These are phyloP conservation scores for Pammene fasciana DNA, from an alignment of 2,888 invertebrate genomes.

Conservation along the genomic window DNA sequence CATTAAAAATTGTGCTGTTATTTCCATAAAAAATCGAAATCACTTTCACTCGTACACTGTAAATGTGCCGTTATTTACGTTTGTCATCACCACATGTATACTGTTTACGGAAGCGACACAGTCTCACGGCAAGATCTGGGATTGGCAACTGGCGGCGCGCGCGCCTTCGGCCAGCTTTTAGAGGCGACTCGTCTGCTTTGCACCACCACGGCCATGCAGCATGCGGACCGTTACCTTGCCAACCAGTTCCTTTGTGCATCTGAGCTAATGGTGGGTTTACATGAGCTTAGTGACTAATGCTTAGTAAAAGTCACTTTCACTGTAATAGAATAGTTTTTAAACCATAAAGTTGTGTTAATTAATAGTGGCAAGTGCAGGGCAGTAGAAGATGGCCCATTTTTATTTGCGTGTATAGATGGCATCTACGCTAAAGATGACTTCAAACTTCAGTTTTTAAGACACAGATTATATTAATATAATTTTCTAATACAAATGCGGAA, in stretches of 20 bases:
- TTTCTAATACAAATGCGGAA: too few relatives aligned
- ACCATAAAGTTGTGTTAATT: background rate
- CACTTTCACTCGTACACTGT: slow-evolving; percentile 28
- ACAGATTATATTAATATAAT: too few relatives aligned
- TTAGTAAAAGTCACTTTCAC: slow-evolving; percentile 5
- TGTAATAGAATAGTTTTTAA: background rate
- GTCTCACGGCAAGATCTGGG: slow-evolving; percentile 5
- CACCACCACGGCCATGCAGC: slow-evolving; percentile 30
- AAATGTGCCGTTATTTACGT: background rate
- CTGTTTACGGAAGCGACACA: slow-evolving; percentile 28
- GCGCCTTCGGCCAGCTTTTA: slow-evolving; percentile 43
- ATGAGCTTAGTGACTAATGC: slow-evolving; percentile 2
- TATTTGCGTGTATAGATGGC: too few relatives aligned
- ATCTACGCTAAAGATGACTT: too few relatives aligned
- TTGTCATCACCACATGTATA: slow-evolving; percentile 13
- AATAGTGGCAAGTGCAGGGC: too few relatives aligned
- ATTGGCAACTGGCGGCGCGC: slow-evolving; percentile 45
- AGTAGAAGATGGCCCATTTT: too few relatives aligned
- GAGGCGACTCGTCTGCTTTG: slow-evolving; percentile 35
- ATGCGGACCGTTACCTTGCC: slow-evolving; percentile 33
- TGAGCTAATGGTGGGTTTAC: background rate
- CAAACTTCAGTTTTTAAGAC: too few relatives aligned
- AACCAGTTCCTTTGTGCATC: slow-evolving; percentile 35
- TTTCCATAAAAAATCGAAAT: slow-evolving; percentile 4
- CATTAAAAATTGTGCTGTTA: slow-evolving; percentile 3